phyloP scores from a whole-genome alignment of 2,797 vertebrate genomes.

The Ciconia nigra region DNA sequence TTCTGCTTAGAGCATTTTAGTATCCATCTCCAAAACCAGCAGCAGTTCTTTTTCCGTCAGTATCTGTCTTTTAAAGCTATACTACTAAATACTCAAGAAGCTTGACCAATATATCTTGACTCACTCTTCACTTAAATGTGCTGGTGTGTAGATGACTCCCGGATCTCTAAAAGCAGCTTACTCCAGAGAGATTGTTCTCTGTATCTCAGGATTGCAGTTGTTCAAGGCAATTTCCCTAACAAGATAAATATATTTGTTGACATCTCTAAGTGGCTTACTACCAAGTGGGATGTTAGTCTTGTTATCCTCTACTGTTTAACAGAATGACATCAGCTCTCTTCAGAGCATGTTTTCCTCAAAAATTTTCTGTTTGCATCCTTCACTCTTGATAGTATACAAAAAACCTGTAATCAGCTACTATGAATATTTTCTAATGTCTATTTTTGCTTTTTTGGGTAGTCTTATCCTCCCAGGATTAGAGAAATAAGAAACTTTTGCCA shows the following conservation, averaged over 20 bases:
- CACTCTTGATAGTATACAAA: not conserved
- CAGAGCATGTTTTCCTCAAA: not conserved
- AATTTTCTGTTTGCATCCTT: not conserved
- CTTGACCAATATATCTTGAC: not conserved
- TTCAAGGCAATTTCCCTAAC: constrained; percentile 14
- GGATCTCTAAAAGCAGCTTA: constrained; percentile 6
- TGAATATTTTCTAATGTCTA: not conserved
- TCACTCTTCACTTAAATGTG: constrained; percentile 2
- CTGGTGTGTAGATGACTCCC: not conserved
- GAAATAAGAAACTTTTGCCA: not conserved
- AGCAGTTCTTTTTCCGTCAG: constrained; percentile 9
- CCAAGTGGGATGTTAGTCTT: constrained; percentile 4
- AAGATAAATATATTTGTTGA: constrained; percentile 43
- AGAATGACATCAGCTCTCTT: not conserved
- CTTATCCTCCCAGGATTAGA: not conserved
- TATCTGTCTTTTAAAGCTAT: not conserved
- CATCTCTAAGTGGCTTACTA: constrained; percentile 30
- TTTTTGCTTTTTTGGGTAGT: not conserved
- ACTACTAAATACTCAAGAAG: not conserved
- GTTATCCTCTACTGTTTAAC: not conserved
- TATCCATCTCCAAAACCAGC: not conserved
- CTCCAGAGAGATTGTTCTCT: not conserved
- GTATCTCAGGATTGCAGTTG: constrained; percentile 1
- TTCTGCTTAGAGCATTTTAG: not conserved
- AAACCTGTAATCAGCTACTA: not conserved